These are phyloP conservation scores for Heteractis magnifica DNA, from an alignment of 92 coral and sea anemone species.

Conservation along the genomic window DNA sequence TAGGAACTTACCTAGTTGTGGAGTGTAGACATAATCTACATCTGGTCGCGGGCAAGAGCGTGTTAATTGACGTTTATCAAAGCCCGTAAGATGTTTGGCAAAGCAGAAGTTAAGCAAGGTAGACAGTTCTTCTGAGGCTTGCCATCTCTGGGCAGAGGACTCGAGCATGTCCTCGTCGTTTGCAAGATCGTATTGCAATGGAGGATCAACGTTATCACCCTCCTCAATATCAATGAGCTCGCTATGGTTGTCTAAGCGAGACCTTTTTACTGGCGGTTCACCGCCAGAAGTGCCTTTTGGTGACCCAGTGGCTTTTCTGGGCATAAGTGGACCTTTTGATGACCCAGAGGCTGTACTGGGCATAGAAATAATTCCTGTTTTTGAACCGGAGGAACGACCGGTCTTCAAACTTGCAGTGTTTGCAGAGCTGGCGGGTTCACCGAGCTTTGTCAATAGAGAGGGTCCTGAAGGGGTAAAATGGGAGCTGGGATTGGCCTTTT, in stretches of 20 bases:
- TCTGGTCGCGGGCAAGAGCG: constrained; percentile 31
- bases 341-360: constrained; percentile 46
- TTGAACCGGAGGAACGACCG: constrained; percentile 44
- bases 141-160: constrained; percentile 45
- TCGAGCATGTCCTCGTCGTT: constrained; percentile 35
- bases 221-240: constrained; percentile 3
- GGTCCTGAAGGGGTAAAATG: too few species aligned
- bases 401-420: constrained; percentile 16
- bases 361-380: constrained; percentile 5
- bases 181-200: constrained; percentile 7
- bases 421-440: neutral
- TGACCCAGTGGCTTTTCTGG: constrained; percentile 45
- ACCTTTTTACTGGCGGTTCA: constrained; percentile 29
- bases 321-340: constrained; percentile 26
- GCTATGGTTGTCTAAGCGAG: constrained; percentile 11
- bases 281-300: constrained; percentile 34
- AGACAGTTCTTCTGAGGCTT: constrained; percentile 60
- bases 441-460: too few species aligned
- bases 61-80: constrained; percentile 30
- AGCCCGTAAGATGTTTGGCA: constrained; percentile 21
- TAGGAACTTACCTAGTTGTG: constrained; percentile 27
- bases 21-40: constrained; percentile 48
- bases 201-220: constrained; percentile 12
- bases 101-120: constrained; percentile 24
- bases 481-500: too few species aligned